A percentile compares a stretch with the other conserved stretches of the same genome.
phyloP scores from a whole-genome alignment of 2,113 vertebrate genomes.

The Melanostigma gelatinosum region DNA sequence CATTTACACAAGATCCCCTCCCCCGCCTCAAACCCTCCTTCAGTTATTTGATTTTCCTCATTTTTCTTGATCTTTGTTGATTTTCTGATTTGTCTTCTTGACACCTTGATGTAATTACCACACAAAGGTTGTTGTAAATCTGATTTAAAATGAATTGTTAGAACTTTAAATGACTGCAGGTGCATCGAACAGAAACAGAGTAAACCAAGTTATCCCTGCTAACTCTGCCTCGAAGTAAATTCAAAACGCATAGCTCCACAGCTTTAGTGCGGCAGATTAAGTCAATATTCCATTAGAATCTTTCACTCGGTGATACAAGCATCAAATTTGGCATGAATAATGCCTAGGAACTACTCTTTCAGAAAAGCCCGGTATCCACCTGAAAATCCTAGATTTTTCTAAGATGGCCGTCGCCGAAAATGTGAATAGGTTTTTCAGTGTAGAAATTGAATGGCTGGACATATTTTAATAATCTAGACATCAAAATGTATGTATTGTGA shows the following conservation, averaged over 20 bases:
- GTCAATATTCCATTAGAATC: too few species aligned
- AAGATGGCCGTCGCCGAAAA: too few species aligned
- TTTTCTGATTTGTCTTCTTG: slow-evolving; percentile 14
- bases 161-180: slow-evolving; percentile 10
- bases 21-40: slow-evolving; percentile 33
- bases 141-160: background rate
- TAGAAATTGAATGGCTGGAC: too few species aligned
- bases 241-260: background rate
- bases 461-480: too few species aligned
- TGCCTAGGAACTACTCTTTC: too few species aligned
- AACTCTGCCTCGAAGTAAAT: background rate
- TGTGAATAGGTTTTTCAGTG: too few species aligned
- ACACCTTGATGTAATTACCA: background rate
- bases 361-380: too few species aligned
- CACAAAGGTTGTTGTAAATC: background rate
- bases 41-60: slow-evolving; percentile 56
- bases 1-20: slow-evolving; percentile 53
- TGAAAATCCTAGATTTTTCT: too few species aligned
- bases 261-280: background rate
- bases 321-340: too few species aligned
- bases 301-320: too few species aligned
- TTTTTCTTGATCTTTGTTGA: slow-evolving; percentile 6
- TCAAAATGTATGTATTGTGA: too few species aligned
- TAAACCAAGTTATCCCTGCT: background rate
- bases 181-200: slow-evolving; percentile 6